Conservation (phyloP, 2,113 vertebrate species). For the Synodontis membranacea region DNA sequence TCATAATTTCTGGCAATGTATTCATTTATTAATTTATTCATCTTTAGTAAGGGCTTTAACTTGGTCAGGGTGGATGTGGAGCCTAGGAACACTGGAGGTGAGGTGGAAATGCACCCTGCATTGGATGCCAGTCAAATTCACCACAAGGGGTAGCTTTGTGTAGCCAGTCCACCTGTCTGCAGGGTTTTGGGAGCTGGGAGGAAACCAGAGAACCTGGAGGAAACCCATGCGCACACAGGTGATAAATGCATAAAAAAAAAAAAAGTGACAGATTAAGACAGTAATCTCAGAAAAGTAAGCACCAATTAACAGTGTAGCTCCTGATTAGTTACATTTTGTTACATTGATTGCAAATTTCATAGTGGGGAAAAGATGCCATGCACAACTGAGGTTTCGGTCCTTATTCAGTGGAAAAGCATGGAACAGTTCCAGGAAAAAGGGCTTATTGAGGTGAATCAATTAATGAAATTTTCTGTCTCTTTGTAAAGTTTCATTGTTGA, state of each 20-base stretch:
- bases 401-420: background rate
- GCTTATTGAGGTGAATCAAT: background rate
- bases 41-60: background rate
- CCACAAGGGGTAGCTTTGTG: background rate
- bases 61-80: background rate
- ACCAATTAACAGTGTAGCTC: background rate
- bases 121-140: background rate
- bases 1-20: too few species aligned
- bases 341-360: background rate
- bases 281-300: too few species aligned
- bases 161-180: background rate
- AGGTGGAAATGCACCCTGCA: background rate
- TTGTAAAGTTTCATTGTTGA: background rate
- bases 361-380: background rate
- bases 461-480: constrained; percentile 18
- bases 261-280: too few species aligned
- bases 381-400: background rate
- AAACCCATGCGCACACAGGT: background rate
- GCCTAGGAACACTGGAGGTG: background rate
- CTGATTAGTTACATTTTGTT: too few species aligned
- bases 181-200: background rate
- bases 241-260: background rate
- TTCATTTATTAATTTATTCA: background rate
- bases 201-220: background rate
- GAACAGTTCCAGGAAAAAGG: background rate